phyloP scores from a whole-genome alignment of 1,140 invertebrate species.

The Brachionus plicatilis region DNA sequence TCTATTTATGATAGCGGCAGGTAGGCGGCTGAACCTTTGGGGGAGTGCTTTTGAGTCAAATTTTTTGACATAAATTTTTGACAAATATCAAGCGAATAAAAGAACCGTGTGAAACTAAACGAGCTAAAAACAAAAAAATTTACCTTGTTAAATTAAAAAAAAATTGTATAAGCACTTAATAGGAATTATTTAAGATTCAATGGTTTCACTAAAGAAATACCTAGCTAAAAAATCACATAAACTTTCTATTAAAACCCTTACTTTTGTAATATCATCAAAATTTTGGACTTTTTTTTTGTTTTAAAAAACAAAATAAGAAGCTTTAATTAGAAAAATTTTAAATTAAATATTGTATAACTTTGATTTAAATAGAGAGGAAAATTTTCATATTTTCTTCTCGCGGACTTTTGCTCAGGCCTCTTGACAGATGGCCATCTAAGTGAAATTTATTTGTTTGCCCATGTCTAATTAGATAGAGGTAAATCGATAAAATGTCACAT shows the following conservation, averaged over 20 bases:
- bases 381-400: no score
- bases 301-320: neutral
- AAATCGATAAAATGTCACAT: constrained; percentile 31
- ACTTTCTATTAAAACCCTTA: neutral
- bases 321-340: neutral
- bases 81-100: neutral
- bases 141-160: neutral
- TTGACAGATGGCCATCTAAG: neutral
- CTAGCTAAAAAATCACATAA: neutral
- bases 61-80: neutral
- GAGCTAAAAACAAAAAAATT: neutral
- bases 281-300: neutral
- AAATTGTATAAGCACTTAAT: neutral
- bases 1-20: neutral
- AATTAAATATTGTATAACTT: neutral
- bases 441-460: neutral
- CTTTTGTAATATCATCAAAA: neutral
- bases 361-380: neutral
- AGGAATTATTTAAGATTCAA: neutral
- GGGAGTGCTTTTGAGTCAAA: no score
- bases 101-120: neutral
- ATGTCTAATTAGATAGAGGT: neutral
- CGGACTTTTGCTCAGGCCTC: neutral
- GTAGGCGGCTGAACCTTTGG: neutral
- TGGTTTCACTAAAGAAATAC: neutral